These are phyloP conservation scores for Turritopsis rubra DNA, from an alignment of 30 jellyfish, hydroid and myxozoan genomes.

Conservation along the genomic window DNA sequence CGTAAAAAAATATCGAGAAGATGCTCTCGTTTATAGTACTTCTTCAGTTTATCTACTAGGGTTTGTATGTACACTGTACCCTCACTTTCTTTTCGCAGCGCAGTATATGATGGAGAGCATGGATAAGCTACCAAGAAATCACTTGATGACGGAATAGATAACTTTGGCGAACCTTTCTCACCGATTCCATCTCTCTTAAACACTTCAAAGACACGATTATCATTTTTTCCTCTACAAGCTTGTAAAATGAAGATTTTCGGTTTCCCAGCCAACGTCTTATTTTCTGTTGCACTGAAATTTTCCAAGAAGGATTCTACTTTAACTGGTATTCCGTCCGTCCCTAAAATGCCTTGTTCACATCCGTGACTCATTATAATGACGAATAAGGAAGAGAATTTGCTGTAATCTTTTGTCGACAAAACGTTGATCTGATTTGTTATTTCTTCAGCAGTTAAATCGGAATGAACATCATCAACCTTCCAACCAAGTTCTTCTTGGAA, in stretches of 20 bases:
- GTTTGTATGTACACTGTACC: constrained; percentile 63
- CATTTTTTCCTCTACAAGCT: constrained; percentile 78
- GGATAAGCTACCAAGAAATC: constrained; percentile 70
- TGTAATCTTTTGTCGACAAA: background rate
- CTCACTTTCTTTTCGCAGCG: constrained; percentile 14
- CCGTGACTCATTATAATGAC: constrained; percentile 53
- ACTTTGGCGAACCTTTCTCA: background rate
- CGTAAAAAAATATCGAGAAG: constrained; percentile 46
- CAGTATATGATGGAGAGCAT: constrained; percentile 19
- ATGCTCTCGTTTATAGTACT: constrained; percentile 31
- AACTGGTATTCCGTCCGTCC: constrained; percentile 28
- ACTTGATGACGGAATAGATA: constrained; percentile 36
- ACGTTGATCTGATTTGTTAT: background rate
- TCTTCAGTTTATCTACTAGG: constrained; percentile 25
- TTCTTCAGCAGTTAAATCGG: background rate
- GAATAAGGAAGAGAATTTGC: constrained; percentile 23
- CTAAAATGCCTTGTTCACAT: constrained; percentile 46
- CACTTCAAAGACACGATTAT: constrained; percentile 19
- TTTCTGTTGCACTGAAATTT: constrained; percentile 37
- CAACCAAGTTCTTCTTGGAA: constrained; percentile 41
- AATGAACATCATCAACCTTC: background rate
- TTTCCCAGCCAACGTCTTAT: constrained; percentile 39
- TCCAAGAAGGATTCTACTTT: constrained; percentile 24
- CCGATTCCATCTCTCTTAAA: background rate
- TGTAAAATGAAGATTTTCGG: constrained; percentile 62